Evolutionary conservation across 2,113 vertebrate genomes (phyloP).

Genomic region (Lathamus discolor): DNA sequence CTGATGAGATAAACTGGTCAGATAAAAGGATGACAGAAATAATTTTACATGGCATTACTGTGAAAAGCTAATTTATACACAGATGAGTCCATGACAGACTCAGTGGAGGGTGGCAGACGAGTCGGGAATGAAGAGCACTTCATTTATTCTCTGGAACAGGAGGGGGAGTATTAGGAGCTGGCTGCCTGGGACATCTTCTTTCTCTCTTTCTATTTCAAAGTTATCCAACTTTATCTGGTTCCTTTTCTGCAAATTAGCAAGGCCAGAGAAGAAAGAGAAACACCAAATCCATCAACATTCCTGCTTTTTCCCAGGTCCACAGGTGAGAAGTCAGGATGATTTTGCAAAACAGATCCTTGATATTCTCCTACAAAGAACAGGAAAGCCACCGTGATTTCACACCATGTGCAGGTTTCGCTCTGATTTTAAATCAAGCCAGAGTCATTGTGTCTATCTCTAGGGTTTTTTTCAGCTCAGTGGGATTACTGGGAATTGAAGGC

Average conservation of each 20-base stretch:
- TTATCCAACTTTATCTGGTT: slow-evolving; percentile 47
- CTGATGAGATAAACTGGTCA: slow-evolving; percentile 69
- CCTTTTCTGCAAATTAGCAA: slow-evolving; percentile 2
- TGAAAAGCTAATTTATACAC: slow-evolving; percentile 73
- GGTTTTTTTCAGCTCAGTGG: neutral
- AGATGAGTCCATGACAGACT: slow-evolving; percentile 68
- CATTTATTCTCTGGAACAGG: slow-evolving; percentile 45
- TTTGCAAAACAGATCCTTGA: neutral
- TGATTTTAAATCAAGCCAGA: neutral
- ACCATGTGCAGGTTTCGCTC: neutral
- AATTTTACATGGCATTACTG: slow-evolving; percentile 67
- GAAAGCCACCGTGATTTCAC: neutral
- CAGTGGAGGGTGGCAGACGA: slow-evolving; percentile 63
- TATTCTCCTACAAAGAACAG: neutral
- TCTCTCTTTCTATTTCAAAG: neutral
- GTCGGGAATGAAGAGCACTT: slow-evolving; percentile 43
- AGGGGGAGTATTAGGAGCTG: neutral
- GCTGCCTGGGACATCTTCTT: neutral
- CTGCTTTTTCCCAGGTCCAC: neutral
- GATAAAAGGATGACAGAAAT: slow-evolving; percentile 70
- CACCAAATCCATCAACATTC: neutral
- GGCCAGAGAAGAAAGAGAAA: neutral
- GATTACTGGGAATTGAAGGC: neutral
- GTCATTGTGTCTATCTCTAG: neutral
- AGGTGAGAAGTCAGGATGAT: neutral